Conservation (phyloP, 2,797 vertebrate species). For the Falco cherrug region DNA sequence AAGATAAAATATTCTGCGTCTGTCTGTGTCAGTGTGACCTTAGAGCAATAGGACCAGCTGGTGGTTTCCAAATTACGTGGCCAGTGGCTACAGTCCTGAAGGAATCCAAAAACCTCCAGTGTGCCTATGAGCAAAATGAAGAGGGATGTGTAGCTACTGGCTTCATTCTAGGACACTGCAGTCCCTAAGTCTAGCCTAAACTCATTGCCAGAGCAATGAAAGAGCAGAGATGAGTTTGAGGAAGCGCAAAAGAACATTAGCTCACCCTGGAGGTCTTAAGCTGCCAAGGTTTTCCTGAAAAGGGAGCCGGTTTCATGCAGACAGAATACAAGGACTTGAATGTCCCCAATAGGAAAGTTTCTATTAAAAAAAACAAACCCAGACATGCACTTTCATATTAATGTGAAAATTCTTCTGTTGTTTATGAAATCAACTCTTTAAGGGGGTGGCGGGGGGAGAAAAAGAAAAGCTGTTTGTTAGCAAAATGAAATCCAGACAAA, state of each 20-base stretch:
- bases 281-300: conserved; percentile 74
- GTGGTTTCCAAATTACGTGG: conserved; percentile 11
- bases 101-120: conserved; percentile 3
- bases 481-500: conserved; percentile 71
- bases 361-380: conserved; percentile 75
- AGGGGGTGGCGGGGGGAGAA: background rate
- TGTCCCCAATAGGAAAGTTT: conserved; percentile 77
- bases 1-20: background rate
- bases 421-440: conserved; percentile 74
- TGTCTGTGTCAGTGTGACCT: background rate
- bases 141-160: conserved; percentile 49
- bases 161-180: conserved; percentile 43
- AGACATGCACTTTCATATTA: conserved; percentile 70
- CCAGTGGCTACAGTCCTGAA: conserved; percentile 20
- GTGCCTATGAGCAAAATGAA: conserved; percentile 18
- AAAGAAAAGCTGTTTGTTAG: conserved; percentile 65
- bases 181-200: conserved; percentile 52
- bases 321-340: conserved; percentile 69
- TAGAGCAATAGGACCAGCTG: background rate
- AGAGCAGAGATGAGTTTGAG: conserved; percentile 27
- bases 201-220: conserved; percentile 29
- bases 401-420: conserved; percentile 77
- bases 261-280: conserved; percentile 49
- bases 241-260: conserved; percentile 58
- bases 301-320: conserved; percentile 67